Base-by-base conservation (phyloP, 2,888 invertebrate species). In the Meiosimyza decipiens region DNA sequence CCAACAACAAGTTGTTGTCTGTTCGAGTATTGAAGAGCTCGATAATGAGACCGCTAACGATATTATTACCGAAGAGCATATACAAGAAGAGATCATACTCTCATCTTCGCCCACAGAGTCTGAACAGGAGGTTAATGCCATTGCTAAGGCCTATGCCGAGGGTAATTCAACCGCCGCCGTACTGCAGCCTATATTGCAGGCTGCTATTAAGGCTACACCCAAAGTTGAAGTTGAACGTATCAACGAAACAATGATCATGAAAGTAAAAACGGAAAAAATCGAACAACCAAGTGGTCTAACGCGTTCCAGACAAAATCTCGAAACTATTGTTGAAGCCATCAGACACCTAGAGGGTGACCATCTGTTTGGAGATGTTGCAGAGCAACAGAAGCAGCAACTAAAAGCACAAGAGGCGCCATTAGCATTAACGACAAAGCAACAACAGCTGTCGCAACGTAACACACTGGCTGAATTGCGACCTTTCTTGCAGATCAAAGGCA, bases 321-420 rank as follows among this genome's bases (percentile, higher is more conserved):
- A 99, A 88, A 98, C 98, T 15, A 98, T 99, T 79, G 97, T 99
- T 54, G 98, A 99, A 87, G 99, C 99, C 71, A 99, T 99, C 83
- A 92, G 98, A 54, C 98, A 99, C 86, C 89, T 99, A 79, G 99
- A 99, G 86, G 98, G 98, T 55, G 98, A 97, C 86, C 96, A 96
- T 86, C 89, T 97, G 84, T 97, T 97, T 88, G 91, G 93, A 77
- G 96, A 96, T 81, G 93, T 91, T 80, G 78, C 77, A 52, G 80
- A 79, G 51, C 80, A 82, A 70, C 81, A 82, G 71, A 81, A 91
- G 64, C 79, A 81, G 64, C 76, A 76, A 18, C 54, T 73, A 71
- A 79, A 78, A 79, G 82, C 76, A 67, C 84, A 83, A 75, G 88
- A 88, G 72, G 85, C 84, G 18, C 87, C 87, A 3, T 73, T 87